Evolutionary conservation across 2,888 invertebrate genomes (phyloP).

Genomic region (Drosophila tanythrix): DNA sequence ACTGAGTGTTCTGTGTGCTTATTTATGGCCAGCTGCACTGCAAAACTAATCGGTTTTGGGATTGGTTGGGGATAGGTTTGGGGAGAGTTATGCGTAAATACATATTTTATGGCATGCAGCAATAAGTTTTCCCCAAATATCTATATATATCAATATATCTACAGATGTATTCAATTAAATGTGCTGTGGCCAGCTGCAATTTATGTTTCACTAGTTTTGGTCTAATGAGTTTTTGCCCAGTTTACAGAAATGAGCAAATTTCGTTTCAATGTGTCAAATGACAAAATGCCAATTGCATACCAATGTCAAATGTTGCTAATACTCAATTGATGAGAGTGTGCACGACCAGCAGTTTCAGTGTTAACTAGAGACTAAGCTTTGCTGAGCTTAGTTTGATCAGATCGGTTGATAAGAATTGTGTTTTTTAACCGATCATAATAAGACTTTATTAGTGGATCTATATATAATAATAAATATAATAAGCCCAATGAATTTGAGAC

Average conservation of each 20-base stretch:
- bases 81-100: constrained; percentile 49
- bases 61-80: background rate
- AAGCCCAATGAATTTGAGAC: too few relatives aligned
- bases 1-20: constrained; percentile 40
- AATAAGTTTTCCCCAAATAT: constrained; percentile 70
- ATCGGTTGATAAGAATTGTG: background rate
- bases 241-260: constrained; percentile 10
- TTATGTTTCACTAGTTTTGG: constrained; percentile 55
- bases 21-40: constrained; percentile 69
- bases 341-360: background rate
- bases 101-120: constrained; percentile 63
- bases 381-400: background rate
- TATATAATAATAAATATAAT: too few relatives aligned
- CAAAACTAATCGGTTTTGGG: constrained; percentile 62
- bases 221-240: constrained; percentile 66
- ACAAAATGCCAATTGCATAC: constrained; percentile 1
- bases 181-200: constrained; percentile 55
- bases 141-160: background rate
- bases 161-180: constrained; percentile 65
- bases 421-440: background rate
- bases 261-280: constrained; percentile 4
- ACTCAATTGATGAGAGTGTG: background rate
- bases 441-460: background rate
- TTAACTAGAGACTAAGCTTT: background rate
- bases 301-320: background rate